Evolutionary conservation across 1,140 invertebrate species (phyloP), one percentile per base, ranked within the genome.

Genomic region (Pomacea maculata): DNA sequence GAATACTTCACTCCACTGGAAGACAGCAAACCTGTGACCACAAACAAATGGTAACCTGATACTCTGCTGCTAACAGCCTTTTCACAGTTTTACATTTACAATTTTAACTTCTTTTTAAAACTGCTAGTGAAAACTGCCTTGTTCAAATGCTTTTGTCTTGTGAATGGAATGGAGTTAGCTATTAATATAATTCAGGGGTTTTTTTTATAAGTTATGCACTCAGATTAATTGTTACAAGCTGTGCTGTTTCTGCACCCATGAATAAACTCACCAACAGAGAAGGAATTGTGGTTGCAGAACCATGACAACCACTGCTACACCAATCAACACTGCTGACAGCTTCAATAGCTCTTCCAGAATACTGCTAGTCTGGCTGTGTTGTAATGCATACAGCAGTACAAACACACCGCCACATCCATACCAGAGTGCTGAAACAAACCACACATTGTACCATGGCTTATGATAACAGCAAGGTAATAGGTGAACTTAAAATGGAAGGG

Each of bases 1-100:
- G 25, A 85, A 52, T 6, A 88, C 79, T 61, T 88, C 84, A 34
- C 80, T 68, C 83, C 85, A 86, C 75, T 88, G 85, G 72, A 85
- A 86, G 15, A 86, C 0, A 19, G 85, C 80, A 75, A 78, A 84
- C 29, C 86, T 87, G 80, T 17, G 34, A 45, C 34, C 34, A 81
- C 61, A 70, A 21, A 70, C 68, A 70, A 70, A 29, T 25, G 11
- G 68, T 25, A 45, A 45, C 34, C 34, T 45, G 34, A 2, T 6
- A 45, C 34, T 6, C 34, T 45, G 34, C 6, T 45, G 34, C 34
- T 45, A 45, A 45, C 34, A 45, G 6, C 34, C 34, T 45, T 45
- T 45, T 45, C 34, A 45, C 34, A 45, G 34, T 4, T 45, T 45
- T 45, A 45, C 34, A 45, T 45, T 45, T 45, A 45, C 34, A 45